Conservation (phyloP, 2,797 vertebrate genomes). For the Cheirogaleus major region DNA sequence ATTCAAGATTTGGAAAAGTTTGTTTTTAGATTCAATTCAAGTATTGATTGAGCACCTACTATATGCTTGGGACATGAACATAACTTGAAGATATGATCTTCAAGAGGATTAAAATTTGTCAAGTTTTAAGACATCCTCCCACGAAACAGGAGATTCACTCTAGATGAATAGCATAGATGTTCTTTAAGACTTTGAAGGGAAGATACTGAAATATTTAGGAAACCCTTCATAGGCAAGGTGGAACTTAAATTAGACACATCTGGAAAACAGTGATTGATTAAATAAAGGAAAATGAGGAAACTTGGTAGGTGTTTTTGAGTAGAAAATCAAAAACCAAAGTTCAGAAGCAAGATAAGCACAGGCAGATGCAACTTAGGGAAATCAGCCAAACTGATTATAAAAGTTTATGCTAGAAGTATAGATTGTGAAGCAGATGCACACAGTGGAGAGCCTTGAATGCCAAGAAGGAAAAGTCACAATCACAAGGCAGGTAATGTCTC, state of each 20-base stretch:
- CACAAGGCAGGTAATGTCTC: neutral
- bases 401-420: neutral
- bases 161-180: neutral
- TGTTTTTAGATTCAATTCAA: constrained; percentile 23
- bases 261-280: neutral
- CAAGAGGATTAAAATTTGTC: neutral
- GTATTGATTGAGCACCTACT: neutral
- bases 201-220: neutral
- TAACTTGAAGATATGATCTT: neutral
- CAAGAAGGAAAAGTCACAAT: neutral
- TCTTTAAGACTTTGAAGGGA: neutral
- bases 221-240: neutral
- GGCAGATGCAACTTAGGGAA: neutral
- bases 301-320: neutral
- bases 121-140: neutral
- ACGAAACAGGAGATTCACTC: neutral
- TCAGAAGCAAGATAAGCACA: neutral
- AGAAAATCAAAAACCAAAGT: neutral
- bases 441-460: neutral
- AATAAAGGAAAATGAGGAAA: neutral
- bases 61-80: neutral
- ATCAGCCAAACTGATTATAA: neutral
- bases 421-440: neutral
- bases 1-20: neutral
- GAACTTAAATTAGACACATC: neutral